Evolutionary conservation across 2,797 vertebrate species (phyloP).

Genomic region (Menidia menidia): DNA sequence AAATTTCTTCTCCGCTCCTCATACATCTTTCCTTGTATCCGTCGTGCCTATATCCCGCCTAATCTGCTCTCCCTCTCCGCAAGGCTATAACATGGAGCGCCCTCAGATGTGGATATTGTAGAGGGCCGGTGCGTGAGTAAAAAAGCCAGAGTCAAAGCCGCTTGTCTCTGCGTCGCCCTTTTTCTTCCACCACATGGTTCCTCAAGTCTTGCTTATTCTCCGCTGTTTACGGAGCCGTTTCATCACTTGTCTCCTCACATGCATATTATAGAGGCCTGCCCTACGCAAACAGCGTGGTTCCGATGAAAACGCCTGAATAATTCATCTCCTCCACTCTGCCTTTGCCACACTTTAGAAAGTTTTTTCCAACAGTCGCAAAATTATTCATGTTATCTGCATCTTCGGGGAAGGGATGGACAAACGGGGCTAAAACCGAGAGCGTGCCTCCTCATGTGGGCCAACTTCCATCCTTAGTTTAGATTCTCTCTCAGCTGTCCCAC

Average conservation of each 20-base stretch:
- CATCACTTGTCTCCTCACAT: conserved; percentile 76
- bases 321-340: conserved; percentile 75
- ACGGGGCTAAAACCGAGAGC: conserved; percentile 30
- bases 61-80: conserved; percentile 60
- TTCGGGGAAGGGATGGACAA: conserved; percentile 39
- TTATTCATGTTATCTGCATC: conserved; percentile 78
- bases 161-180: conserved; percentile 54
- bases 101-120: conserved; percentile 70
- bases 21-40: conserved; percentile 47
- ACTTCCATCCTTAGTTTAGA: conserved; percentile 18
- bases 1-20: conserved; percentile 58
- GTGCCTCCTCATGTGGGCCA: not conserved
- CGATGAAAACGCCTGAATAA: conserved; percentile 77
- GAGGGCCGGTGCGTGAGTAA: conserved; percentile 35
- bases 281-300: conserved; percentile 71
- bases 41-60: conserved; percentile 45
- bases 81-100: conserved; percentile 43
- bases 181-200: conserved; percentile 33
- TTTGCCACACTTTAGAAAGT: conserved; percentile 75
- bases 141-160: conserved; percentile 63
- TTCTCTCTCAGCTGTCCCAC: not conserved
- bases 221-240: conserved; percentile 76
- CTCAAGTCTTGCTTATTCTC: conserved; percentile 57
- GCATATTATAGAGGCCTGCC: conserved; percentile 77
- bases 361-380: conserved; percentile 76